These are phyloP conservation scores for Metellina segmentata DNA, from an alignment of 2,888 invertebrate species.

Conservation along the genomic window DNA sequence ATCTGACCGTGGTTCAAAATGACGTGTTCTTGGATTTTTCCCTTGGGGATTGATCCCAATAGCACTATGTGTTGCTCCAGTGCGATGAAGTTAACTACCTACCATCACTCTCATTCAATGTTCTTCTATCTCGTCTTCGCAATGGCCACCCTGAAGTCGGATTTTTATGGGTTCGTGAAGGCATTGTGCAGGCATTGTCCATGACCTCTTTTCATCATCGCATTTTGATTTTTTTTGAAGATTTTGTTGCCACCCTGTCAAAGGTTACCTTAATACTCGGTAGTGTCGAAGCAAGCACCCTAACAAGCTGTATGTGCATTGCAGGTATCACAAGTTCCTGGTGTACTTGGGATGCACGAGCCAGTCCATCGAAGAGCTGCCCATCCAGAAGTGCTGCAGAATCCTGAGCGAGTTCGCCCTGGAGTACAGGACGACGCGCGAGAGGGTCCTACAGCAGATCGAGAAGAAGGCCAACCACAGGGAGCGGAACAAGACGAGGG, in stretches of 20 bases:
- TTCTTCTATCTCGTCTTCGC: neutral
- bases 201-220: too few relatives aligned
- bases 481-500: slow-evolving; percentile 98
- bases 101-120: neutral
- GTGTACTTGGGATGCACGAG: slow-evolving; percentile 96
- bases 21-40: too few relatives aligned
- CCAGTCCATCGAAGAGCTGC: slow-evolving; percentile 90
- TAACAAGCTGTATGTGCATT: neutral
- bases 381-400: slow-evolving; percentile 94
- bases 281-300: too few relatives aligned
- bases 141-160: neutral
- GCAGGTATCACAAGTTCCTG: slow-evolving; percentile 91
- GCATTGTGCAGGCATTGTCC: too few relatives aligned
- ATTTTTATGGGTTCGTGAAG: too few relatives aligned
- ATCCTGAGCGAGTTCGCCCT: slow-evolving; percentile 97
- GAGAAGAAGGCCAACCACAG: slow-evolving; percentile 90
- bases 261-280: neutral
- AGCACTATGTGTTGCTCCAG: too few relatives aligned
- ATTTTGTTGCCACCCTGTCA: too few relatives aligned
- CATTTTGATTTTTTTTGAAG: too few relatives aligned
- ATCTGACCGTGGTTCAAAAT: too few relatives aligned
- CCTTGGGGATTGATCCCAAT: too few relatives aligned
- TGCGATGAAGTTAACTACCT: too few relatives aligned
- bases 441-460: slow-evolving; percentile 95
- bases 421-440: slow-evolving; percentile 97